Conservation (phyloP, 2,113 vertebrate species). For the Ctenodactylus gundi region DNA sequence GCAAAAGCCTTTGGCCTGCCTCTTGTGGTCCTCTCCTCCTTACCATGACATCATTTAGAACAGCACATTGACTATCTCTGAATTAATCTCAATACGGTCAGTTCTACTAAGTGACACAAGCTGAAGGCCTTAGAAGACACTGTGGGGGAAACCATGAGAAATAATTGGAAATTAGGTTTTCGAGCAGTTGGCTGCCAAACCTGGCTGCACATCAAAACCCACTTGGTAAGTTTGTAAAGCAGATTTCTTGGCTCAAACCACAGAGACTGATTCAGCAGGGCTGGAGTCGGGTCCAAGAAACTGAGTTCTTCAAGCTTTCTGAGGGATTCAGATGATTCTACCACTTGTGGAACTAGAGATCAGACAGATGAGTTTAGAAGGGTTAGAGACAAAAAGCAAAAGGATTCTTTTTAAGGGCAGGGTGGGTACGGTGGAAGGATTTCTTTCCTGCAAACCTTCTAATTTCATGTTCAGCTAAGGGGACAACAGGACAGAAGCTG, state of each 20-base stretch:
- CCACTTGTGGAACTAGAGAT: constrained; percentile 32
- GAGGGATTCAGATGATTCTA: constrained; percentile 43
- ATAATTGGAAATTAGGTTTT: constrained; percentile 43
- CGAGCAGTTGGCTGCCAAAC: constrained; percentile 61
- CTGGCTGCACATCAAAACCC: constrained; percentile 68
- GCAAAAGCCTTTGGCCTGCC: constrained; percentile 14
- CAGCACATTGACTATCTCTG: neutral
- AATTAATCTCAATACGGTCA: constrained; percentile 33
- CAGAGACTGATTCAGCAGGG: constrained; percentile 64
- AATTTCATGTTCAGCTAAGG: neutral
- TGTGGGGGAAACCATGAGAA: neutral
- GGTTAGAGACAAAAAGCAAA: constrained; percentile 28
- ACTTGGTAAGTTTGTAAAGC: constrained; percentile 75
- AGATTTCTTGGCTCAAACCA: constrained; percentile 74
- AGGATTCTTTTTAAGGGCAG: neutral
- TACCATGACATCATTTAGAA: neutral
- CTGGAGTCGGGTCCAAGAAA: constrained; percentile 69
- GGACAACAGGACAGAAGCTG: neutral
- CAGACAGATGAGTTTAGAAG: constrained; percentile 30
- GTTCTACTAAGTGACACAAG: constrained; percentile 43
- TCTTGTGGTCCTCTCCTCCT: constrained; percentile 16
- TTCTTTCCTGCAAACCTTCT: neutral
- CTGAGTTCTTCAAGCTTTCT: constrained; percentile 57
- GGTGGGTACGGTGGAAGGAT: neutral
- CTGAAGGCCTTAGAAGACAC: constrained; percentile 1